Evolutionary conservation across 2,797 vertebrate genomes (phyloP), one percentile per base, ranked within the genome.

Genomic region (Lepus oiostolus): DNA sequence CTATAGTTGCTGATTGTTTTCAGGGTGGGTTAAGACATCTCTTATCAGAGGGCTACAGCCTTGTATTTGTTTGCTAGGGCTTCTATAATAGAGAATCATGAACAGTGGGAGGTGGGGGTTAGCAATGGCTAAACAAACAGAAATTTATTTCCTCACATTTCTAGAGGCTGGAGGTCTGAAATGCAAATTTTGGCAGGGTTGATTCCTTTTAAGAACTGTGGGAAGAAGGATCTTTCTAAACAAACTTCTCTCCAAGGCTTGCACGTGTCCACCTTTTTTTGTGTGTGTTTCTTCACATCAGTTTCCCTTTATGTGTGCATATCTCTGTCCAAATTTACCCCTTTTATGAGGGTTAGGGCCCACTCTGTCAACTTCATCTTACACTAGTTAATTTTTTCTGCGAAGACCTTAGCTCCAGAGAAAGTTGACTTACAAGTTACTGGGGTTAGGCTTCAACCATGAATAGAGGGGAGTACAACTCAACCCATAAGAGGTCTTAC

Each of bases 1-100:
- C 12, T 81, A 35, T 80, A 30, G 22, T 42, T 65, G 58, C 76
- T 79, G 38, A 85, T 92, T 74, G n/a, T 93, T 94, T 95, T 82
- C 42, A 68, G 80, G n/a, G 75, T 67, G 38, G 50, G 28, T 85
- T 90, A 93, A 88, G 32, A 30, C 13, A 30, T 93, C 54, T 70
- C 7, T 67, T 85, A 26, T 83, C 63, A 72, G 72, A 89, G 10
- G 42, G 28, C 52, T 68, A 38, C 9, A 76, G 11, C 17, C 30
- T 21, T 91, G 4, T 70, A 19, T 94, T 72, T 60, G 70, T 82
- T 90, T 68, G 14, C 60, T 86, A 79, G 16, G 47, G 13, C 30
- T 71, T 10, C 19, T 75, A 6, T 38, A 86, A 52, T 71, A 60
- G 80, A 50, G 24, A 35, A 89, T 85, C 30, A 38, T 38, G 76